Percentiles rank a stretch among this genome's conserved stretches.
These are phyloP conservation scores for Pseudochaenichthys georgianus DNA, from an alignment of 2,797 vertebrate genomes.

Conservation along the genomic window DNA sequence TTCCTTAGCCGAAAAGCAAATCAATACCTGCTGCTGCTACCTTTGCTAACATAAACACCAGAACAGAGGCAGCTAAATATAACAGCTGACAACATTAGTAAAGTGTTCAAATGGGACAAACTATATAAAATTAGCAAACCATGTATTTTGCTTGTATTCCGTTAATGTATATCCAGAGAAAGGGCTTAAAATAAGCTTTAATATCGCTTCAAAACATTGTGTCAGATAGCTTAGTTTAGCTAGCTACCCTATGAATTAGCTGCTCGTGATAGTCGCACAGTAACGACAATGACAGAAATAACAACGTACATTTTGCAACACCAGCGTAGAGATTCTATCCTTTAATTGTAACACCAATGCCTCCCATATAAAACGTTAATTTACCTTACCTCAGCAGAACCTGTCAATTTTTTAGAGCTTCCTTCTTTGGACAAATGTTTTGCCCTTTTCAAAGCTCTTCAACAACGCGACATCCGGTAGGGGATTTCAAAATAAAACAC, in stretches of 20 bases:
- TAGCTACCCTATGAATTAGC: slow-evolving; percentile 8
- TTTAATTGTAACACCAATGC: accelerated
- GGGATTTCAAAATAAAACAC: slow-evolving; percentile 43
- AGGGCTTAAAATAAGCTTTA: not conserved
- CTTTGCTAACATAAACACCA: slow-evolving; percentile 26
- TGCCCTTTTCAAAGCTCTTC: not conserved
- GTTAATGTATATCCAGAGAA: not conserved
- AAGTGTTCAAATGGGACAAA: not conserved
- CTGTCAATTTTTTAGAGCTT: slow-evolving; percentile 59
- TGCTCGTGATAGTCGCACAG: not conserved
- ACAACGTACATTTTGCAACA: accelerated
- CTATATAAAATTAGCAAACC: not conserved
- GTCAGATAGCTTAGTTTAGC: slow-evolving; percentile 49
- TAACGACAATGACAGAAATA: not conserved
- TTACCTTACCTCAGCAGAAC: slow-evolving; percentile 39
- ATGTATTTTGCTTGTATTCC: accelerated
- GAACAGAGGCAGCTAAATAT: not conserved
- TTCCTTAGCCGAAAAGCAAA: not conserved
- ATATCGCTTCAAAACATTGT: not conserved
- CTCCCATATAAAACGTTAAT: not conserved
- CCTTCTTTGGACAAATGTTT: slow-evolving; percentile 42
- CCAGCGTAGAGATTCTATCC: accelerated
- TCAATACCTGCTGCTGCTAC: slow-evolving; percentile 28
- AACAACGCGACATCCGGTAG: slow-evolving; percentile 23
- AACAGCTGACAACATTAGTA: not conserved